Evolutionary conservation across 2,888 invertebrate species (phyloP), one percentile per base, ranked within the genome.

Genomic region (Cerceris ruficornis): DNA sequence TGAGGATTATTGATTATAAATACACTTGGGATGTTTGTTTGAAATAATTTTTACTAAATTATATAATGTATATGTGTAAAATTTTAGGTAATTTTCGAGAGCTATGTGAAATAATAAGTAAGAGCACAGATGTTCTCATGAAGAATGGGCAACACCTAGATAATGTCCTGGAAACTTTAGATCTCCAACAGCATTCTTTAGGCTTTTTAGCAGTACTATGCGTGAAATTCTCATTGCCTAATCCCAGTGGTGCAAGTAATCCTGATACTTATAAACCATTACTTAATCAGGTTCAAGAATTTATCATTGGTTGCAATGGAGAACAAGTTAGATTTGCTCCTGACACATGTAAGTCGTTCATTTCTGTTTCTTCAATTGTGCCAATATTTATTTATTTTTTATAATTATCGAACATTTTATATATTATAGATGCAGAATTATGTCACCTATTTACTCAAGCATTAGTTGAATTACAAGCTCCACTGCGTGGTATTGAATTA

Each of bases 181-280:
- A 98, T 91, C 94, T 97, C 74, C 97, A 98, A 89, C 97, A 98
- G 90, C 98, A 98, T 93, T 98, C 98, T 8, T 93, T 98, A 73
- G 98, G 98, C 62, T 96, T 98, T 68, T 93, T 98, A 72, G 97
- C 97, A 73, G 97, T 98, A 43, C 93, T 98, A 84, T 96, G 95
- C 88, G 97, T 96, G 2, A 96, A 97, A 92, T 95, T 96, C 90
- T 95, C 95, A 68, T 92, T 95, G 75, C 94, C 95, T 15, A 88
- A 85, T 84, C 72, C 86, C 2, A 82, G 67, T 28, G 86, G 83
- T 17, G 76, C 77, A 0, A 82, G 71, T 41, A 89, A 84, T 59
- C 68, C 75, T 1, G 91, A 91, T 50, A 74, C 82, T 9, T 89
- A 88, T 92, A 85, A 95, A 93, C 93, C 94, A 11, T 93, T 96